Evolutionary conservation across 1,140 invertebrate species (phyloP).

Genomic region (Drosophila oshimai): DNA sequence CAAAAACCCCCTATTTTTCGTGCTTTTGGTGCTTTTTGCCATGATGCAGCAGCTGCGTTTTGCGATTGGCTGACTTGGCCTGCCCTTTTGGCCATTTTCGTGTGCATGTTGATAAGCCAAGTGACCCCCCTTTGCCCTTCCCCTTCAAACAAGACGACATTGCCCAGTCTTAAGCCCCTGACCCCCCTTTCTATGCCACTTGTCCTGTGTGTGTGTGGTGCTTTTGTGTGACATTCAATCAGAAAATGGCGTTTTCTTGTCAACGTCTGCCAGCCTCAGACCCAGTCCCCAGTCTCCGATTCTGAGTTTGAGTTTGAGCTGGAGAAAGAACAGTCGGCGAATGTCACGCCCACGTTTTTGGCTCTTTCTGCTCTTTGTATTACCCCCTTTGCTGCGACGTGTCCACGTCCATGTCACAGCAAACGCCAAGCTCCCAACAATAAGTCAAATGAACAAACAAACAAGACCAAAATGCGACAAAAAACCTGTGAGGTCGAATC

Average conservation of each 20-base stretch:
- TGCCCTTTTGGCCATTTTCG: constrained; percentile 75
- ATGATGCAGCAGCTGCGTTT: constrained; percentile 54
- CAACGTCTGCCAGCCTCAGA: constrained; percentile 67
- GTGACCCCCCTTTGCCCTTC: constrained; percentile 20
- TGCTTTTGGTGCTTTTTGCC: constrained; percentile 37
- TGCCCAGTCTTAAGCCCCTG: constrained; percentile 13
- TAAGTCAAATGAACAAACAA: constrained; percentile 77
- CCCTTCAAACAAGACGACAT: constrained; percentile 13
- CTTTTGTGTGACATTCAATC: constrained; percentile 80
- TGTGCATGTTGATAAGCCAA: constrained; percentile 76
- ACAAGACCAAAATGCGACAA: constrained; percentile 28
- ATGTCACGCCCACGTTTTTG: constrained; percentile 57
- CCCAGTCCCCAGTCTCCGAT: not conserved
- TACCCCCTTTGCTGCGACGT: not conserved
- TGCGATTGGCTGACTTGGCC: constrained; percentile 72
- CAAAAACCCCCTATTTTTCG: not conserved
- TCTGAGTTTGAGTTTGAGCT: constrained; percentile 6
- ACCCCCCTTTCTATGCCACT: not conserved
- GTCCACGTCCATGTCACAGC: constrained; percentile 53
- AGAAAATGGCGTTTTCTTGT: constrained; percentile 82
- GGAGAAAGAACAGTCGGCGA: constrained; percentile 17
- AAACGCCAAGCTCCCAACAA: constrained; percentile 63
- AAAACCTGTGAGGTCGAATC: not conserved
- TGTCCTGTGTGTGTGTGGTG: not conserved
- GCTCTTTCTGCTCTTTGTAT: not conserved